These are phyloP conservation scores for Philaenus spumarius DNA, from an alignment of 1,140 invertebrate species.

Conservation along the genomic window DNA sequence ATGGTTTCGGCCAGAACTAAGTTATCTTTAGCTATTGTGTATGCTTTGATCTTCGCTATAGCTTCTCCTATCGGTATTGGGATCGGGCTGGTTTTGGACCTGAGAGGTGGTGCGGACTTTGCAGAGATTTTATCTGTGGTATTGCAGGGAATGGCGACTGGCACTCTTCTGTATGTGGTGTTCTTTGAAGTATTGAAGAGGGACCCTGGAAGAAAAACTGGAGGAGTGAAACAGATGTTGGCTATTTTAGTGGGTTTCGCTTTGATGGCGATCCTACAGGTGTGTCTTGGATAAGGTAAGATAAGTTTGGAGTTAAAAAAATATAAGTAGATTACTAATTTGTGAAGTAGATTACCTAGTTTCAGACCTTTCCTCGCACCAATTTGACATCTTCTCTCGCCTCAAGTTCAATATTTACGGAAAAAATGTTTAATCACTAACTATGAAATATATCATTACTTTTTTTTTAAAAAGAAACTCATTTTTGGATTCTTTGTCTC, in stretches of 20 bases:
- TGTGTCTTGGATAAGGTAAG: conserved; percentile 30
- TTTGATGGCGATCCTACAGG: conserved; percentile 67
- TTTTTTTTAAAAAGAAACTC: no score
- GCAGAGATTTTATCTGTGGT: conserved; percentile 26
- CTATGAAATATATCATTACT: no score
- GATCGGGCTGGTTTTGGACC: conserved; percentile 55
- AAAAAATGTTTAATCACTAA: no score
- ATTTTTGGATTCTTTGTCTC: no score
- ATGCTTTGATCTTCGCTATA: conserved; percentile 46
- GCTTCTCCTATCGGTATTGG: conserved; percentile 48
- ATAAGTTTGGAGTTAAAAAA: no score
- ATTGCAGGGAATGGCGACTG: conserved; percentile 42
- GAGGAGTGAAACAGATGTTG: conserved; percentile 52
- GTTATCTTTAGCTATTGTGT: conserved; percentile 35
- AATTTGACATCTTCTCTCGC: no score
- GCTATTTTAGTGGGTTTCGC: conserved; percentile 65
- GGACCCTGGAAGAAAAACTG: conserved; percentile 22
- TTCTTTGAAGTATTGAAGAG: conserved; percentile 45
- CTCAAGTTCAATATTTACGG: no score
- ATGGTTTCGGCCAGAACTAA: conserved; percentile 38
- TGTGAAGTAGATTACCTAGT: no score
- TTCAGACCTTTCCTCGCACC: no score
- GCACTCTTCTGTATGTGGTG: conserved; percentile 44
- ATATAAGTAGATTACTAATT: no score
- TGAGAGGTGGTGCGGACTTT: neutral